Percentiles rank a stretch among this genome's conserved stretches.
These are phyloP conservation scores for Embiotoca jacksoni DNA, from an alignment of 2,113 vertebrate genomes.

Conservation along the genomic window DNA sequence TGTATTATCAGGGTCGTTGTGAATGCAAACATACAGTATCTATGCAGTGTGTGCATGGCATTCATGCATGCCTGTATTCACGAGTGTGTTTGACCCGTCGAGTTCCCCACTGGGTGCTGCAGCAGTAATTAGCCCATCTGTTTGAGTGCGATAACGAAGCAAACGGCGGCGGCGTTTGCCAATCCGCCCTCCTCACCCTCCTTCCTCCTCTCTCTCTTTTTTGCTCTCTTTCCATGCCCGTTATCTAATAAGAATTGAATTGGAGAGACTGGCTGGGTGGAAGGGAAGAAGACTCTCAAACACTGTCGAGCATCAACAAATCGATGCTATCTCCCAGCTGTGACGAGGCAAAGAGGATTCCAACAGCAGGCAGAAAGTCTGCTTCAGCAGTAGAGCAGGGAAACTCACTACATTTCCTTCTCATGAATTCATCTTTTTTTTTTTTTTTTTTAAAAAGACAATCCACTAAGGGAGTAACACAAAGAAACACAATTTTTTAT, in stretches of 20 bases:
- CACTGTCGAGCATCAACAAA: slow-evolving; percentile 54
- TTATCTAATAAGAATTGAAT: slow-evolving; percentile 80
- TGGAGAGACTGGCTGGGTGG: slow-evolving; percentile 47
- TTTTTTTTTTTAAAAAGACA: too few species aligned
- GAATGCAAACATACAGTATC: not conserved
- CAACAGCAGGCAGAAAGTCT: not conserved
- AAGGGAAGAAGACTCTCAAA: slow-evolving; percentile 25
- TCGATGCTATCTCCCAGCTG: slow-evolving; percentile 50
- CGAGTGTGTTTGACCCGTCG: slow-evolving; percentile 36
- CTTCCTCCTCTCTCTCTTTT: slow-evolving; percentile 4
- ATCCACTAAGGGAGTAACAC: too few species aligned
- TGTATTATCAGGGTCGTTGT: not conserved
- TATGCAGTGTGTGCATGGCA: slow-evolving; percentile 4
- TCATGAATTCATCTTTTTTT: not conserved
- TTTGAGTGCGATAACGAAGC: slow-evolving; percentile 60
- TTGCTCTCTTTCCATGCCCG: slow-evolving; percentile 30
- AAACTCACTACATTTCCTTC: not conserved
- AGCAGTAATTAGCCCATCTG: slow-evolving; percentile 79
- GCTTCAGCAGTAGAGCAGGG: not conserved
- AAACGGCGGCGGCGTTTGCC: slow-evolving; percentile 32
- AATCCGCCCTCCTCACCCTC: slow-evolving; percentile 18
- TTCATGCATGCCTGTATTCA: not conserved
- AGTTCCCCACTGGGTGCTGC: slow-evolving; percentile 38
- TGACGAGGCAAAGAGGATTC: not conserved
- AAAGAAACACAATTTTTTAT: too few species aligned